Percentiles rank a stretch among this genome's conserved stretches.
Evolutionary conservation across 2,888 invertebrate genomes (phyloP).

Genomic region (Sthenelais limicola): DNA sequence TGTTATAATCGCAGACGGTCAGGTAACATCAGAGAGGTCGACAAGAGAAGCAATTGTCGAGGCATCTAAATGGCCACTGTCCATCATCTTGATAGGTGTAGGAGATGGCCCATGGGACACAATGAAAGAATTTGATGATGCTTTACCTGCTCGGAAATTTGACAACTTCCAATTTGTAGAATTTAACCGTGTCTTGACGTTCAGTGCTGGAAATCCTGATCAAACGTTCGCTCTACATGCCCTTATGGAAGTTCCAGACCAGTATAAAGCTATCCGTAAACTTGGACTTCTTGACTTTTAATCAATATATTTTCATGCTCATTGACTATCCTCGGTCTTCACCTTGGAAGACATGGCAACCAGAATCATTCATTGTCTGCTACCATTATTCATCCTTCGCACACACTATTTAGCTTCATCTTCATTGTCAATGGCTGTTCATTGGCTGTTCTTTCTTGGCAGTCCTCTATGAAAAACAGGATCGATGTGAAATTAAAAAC

Average conservation of each 20-base stretch:
- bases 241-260: slow-evolving; percentile 75
- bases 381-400: too few species aligned
- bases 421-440: too few species aligned
- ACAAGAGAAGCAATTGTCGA: slow-evolving; percentile 74
- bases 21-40: slow-evolving; percentile 74
- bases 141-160: slow-evolving; percentile 73
- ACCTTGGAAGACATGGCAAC: too few species aligned
- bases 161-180: slow-evolving; percentile 76
- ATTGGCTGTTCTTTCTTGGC: too few species aligned
- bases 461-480: too few species aligned
- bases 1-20: slow-evolving; percentile 75
- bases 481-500: too few species aligned
- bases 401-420: too few species aligned
- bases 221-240: slow-evolving; percentile 74
- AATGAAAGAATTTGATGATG: slow-evolving; percentile 75
- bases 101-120: slow-evolving; percentile 76
- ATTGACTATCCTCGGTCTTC: too few species aligned
- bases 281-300: slow-evolving; percentile 58
- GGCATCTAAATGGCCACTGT: slow-evolving; percentile 74
- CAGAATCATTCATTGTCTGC: too few species aligned
- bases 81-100: slow-evolving; percentile 75
- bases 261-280: slow-evolving; percentile 68
- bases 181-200: slow-evolving; percentile 69
- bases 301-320: slow-evolving; percentile 4
- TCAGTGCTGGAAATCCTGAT: slow-evolving; percentile 58